A percentile compares a stretch with the other conserved stretches of the same genome.
Conservation (phyloP, 2,888 invertebrate genomes). For the Agrilus cyanescens region DNA sequence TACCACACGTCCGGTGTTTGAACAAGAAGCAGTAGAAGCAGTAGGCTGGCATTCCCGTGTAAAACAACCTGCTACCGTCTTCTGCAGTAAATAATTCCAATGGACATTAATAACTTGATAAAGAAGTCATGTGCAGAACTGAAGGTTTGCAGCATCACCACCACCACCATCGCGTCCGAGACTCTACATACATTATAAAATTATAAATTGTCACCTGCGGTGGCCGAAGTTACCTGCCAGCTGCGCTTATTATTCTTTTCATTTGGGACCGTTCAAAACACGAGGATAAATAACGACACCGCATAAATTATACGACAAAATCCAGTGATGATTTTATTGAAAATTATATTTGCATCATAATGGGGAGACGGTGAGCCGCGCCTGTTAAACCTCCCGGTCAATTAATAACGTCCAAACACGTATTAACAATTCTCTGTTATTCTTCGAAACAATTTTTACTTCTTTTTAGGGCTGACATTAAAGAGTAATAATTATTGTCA, state of each 20-base stretch:
- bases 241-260: constrained; percentile 19
- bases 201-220: constrained; percentile 27
- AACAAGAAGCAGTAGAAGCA: no score
- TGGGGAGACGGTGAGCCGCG: background rate
- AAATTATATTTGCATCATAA: constrained; percentile 11
- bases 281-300: constrained; percentile 16
- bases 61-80: no score
- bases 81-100: constrained; percentile 21
- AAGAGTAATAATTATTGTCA: no score
- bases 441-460: no score
- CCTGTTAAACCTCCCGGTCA: no score
- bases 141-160: no score
- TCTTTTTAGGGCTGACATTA: no score
- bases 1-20: no score
- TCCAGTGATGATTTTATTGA: constrained; percentile 20
- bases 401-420: no score
- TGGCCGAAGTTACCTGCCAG: constrained; percentile 19
- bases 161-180: no score
- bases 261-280: constrained; percentile 13
- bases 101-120: constrained; percentile 25
- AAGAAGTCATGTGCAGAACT: constrained; percentile 12
- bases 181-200: constrained; percentile 15
- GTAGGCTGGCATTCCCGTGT: no score
- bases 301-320: constrained; percentile 16
- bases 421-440: no score